Evolutionary conservation across 2,113 vertebrate species (phyloP), one percentile per base, ranked within the genome.

Genomic region (Aplodontia rufa): DNA sequence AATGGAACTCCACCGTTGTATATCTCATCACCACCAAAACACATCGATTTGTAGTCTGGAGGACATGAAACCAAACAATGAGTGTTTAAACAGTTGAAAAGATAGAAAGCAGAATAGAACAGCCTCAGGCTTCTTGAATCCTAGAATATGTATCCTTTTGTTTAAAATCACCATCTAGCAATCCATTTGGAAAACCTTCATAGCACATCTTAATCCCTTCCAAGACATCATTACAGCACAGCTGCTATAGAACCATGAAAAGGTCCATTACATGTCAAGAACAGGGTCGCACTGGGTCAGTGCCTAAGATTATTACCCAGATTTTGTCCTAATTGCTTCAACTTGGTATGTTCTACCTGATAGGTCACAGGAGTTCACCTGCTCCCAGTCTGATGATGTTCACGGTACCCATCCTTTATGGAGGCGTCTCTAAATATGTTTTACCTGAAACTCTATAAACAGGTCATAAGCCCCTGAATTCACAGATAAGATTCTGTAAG

Each of bases 1-100:
- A 97, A 97, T 94, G 83, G 79, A 96, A 95, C 51, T 94, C 83
- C 97, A 94, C 94, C 96, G 75, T 81, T 93, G 87, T 97, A 91
- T 84, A 91, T 97, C 83, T 97, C 19, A 68, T 83, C 83, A 86
- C 91, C 93, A 97, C 91, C 95, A 91, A 95, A 98, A 94, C 94
- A 93, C 79, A 98, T 95, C 24, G 79, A 97, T 97, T 69, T 94
- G 58, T 72, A 72, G 79, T 80, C 91, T 96, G 60, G 81, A 96
- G 85, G 75, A 86, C 35, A 93, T 82, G 89, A 88, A 68, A 90
- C 88, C 49, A 96, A 93, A 96, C 49, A 90, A 84, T 42, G 60
- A 10, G 42, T 72, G 51, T 71, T 64, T 93, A 91, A 88, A 68
- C 51, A 68, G 75, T 35, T 1, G 6, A 74, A 84, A 95, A 91